These are phyloP conservation scores for Drosophila multiciliata DNA, from an alignment of 2,888 invertebrate genomes.

Conservation along the genomic window DNA sequence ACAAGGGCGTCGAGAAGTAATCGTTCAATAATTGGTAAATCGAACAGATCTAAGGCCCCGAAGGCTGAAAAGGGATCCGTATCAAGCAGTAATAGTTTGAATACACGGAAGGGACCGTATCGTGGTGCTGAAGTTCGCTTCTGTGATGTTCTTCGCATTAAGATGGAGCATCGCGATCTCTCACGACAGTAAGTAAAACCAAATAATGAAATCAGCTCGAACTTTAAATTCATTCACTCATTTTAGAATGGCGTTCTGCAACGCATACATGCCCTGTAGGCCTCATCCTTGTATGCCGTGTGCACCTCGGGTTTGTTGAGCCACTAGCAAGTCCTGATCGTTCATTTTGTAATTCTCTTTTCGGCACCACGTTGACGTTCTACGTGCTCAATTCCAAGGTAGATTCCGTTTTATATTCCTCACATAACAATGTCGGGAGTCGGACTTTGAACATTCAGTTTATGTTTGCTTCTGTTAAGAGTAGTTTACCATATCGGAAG, in stretches of 20 bases:
- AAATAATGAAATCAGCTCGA: neutral
- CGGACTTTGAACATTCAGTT: no score
- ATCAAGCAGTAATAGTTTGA: slow-evolving; percentile 3
- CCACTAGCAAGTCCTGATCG: neutral
- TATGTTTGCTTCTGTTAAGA: no score
- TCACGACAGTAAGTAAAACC: slow-evolving; percentile 41
- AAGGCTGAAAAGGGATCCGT: slow-evolving; percentile 32
- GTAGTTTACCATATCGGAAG: no score
- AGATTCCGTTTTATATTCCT: neutral
- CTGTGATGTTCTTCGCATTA: slow-evolving; percentile 74
- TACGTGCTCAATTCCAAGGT: neutral
- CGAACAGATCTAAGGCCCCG: slow-evolving; percentile 3
- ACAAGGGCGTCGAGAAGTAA: neutral
- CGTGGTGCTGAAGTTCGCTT: slow-evolving; percentile 66
- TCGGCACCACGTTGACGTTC: neutral
- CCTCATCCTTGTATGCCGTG: slow-evolving; percentile 28
- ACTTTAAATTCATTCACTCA: no score
- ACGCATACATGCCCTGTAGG: slow-evolving; percentile 13
- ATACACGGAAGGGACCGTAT: slow-evolving; percentile 22
- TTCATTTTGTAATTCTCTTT: neutral
- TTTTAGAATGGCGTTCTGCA: slow-evolving; percentile 15
- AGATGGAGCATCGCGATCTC: slow-evolving; percentile 72
- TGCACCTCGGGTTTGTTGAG: slow-evolving; percentile 15
- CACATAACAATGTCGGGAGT: neutral
- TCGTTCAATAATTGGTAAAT: neutral